These are phyloP conservation scores for Pluvialis apricaria DNA, from an alignment of 2,113 vertebrate genomes.

Conservation along the genomic window DNA sequence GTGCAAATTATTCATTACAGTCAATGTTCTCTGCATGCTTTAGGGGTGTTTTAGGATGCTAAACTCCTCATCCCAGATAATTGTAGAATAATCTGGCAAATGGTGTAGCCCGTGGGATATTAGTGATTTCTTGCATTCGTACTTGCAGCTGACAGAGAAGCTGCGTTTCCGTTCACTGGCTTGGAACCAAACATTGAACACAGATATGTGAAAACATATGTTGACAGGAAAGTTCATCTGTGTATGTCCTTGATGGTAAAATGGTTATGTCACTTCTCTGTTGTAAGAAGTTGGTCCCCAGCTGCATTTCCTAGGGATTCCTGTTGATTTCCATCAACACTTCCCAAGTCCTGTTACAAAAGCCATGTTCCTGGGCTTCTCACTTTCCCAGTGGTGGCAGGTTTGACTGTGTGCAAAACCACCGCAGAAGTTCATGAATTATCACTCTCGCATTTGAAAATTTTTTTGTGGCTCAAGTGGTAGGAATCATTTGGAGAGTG, in stretches of 20 bases:
- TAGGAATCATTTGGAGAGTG: neutral
- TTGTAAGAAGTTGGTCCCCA: neutral
- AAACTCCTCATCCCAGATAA: neutral
- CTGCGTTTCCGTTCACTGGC: fast-evolving
- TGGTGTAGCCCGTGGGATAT: neutral
- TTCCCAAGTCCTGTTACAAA: neutral
- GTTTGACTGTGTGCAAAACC: neutral
- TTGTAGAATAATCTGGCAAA: neutral
- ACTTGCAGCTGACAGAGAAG: neutral
- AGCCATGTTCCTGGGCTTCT: neutral
- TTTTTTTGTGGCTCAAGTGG: neutral
- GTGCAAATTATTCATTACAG: neutral
- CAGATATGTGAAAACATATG: neutral
- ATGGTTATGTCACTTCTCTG: neutral
- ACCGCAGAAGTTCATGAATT: neutral
- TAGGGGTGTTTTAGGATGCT: neutral
- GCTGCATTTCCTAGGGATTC: neutral
- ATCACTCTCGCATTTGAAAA: neutral
- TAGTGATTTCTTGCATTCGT: neutral
- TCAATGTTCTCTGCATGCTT: neutral
- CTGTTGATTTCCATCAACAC: neutral
- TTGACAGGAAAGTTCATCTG: neutral
- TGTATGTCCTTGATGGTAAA: neutral
- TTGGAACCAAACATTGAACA: neutral
- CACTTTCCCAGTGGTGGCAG: neutral